Conservation (phyloP, 2,797 vertebrate genomes). For the Peromyscus nudipes region DNA sequence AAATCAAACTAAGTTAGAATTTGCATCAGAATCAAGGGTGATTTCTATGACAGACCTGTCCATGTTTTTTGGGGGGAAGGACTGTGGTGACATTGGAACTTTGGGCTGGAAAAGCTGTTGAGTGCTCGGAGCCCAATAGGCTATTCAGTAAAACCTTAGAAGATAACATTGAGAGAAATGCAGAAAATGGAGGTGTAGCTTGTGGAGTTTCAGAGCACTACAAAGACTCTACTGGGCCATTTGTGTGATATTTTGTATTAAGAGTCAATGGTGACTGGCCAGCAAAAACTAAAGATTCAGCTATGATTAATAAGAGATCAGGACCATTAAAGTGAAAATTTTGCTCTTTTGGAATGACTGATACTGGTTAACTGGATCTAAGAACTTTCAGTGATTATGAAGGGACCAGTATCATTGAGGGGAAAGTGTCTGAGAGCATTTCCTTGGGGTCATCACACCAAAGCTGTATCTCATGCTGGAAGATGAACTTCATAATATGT, state of each 20-base stretch:
- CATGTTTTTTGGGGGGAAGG: not conserved
- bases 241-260: not conserved
- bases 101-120: not conserved
- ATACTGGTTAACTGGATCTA: not conserved
- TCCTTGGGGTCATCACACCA: not conserved
- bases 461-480: not conserved
- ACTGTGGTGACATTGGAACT: not conserved
- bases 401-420: not conserved
- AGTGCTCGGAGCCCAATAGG: not conserved
- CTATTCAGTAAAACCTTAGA: not conserved
- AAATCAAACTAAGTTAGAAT: not conserved
- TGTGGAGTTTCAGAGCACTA: not conserved
- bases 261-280: not conserved
- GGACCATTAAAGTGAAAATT: not conserved
- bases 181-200: not conserved
- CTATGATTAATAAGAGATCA: not conserved
- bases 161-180: not conserved
- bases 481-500: not conserved
- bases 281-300: not conserved
- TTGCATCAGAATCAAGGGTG: not conserved
- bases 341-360: not conserved
- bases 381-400: not conserved
- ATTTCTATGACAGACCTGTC: not conserved
- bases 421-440: not conserved
- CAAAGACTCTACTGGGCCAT: not conserved